A percentile compares a stretch with the other conserved stretches of the same genome.
Conservation (phyloP, 1,140 invertebrate species). For the Melanaphis sacchari region DNA sequence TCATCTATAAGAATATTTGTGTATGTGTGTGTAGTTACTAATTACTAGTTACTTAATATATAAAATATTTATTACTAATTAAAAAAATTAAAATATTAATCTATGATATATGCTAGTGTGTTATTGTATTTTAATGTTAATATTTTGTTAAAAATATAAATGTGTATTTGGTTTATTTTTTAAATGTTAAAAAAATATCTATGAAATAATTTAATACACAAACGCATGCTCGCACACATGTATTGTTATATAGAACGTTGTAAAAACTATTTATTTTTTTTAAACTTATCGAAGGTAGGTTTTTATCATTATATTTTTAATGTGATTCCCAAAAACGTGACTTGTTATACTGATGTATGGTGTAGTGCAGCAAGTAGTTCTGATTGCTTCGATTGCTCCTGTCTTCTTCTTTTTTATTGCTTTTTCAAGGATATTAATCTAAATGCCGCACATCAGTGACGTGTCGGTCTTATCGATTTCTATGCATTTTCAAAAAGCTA, state of each 20-base stretch:
- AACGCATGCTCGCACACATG: neutral
- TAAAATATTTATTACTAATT: neutral
- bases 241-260: neutral
- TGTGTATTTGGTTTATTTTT: neutral
- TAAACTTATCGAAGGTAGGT: neutral
- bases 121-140: neutral
- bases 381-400: neutral
- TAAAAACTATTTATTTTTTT: neutral
- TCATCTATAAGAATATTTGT: neutral
- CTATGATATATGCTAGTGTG: neutral
- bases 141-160: neutral
- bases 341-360: neutral
- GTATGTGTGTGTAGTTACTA: no score
- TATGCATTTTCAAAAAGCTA: neutral
- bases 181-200: neutral
- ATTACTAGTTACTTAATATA: no score
- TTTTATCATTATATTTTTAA: slow-evolving; percentile 28
- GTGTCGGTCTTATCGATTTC: neutral
- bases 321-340: neutral
- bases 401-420: neutral
- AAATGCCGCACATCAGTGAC: neutral
- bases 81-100: neutral
- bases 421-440: neutral
- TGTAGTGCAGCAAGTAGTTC: neutral
- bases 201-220: neutral